Evolutionary conservation across 64 coral and sea anemone genomes (phyloP).

Genomic region (Dendronephthya gigantea): DNA sequence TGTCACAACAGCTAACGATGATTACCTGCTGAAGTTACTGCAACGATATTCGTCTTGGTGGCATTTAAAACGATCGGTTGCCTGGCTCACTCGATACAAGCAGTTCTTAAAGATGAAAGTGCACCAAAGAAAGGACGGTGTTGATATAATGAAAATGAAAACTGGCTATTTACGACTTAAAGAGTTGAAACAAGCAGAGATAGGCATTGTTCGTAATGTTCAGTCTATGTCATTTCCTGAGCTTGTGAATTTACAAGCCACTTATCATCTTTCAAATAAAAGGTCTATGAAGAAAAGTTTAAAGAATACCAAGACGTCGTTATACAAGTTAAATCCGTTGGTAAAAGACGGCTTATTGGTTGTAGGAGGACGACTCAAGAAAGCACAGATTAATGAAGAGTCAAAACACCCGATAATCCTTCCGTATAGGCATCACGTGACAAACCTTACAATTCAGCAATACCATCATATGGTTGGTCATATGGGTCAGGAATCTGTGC

Average conservation of each 20-base stretch:
- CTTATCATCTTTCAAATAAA: too few species aligned
- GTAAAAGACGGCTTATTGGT: neutral
- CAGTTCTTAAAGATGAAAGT: neutral
- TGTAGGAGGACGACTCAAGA: neutral
- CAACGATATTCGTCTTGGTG: conserved; percentile 2
- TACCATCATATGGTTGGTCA: neutral
- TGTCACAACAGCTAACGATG: neutral
- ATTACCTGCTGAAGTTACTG: neutral
- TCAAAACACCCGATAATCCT: neutral
- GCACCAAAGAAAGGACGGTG: neutral
- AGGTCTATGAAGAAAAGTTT: neutral
- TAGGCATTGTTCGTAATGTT: neutral
- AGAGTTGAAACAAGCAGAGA: neutral
- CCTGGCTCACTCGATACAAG: neutral
- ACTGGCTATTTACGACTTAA: neutral
- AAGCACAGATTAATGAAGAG: neutral
- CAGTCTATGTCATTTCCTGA: neutral
- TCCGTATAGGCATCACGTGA: neutral
- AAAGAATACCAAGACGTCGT: neutral
- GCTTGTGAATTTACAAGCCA: neutral
- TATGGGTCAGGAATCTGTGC: neutral
- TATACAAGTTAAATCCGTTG: neutral
- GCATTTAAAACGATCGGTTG: neutral
- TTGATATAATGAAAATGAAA: neutral
- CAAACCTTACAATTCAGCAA: neutral